These are phyloP conservation scores for Origma solitaria DNA, from an alignment of 2,113 vertebrate species.

Conservation along the genomic window DNA sequence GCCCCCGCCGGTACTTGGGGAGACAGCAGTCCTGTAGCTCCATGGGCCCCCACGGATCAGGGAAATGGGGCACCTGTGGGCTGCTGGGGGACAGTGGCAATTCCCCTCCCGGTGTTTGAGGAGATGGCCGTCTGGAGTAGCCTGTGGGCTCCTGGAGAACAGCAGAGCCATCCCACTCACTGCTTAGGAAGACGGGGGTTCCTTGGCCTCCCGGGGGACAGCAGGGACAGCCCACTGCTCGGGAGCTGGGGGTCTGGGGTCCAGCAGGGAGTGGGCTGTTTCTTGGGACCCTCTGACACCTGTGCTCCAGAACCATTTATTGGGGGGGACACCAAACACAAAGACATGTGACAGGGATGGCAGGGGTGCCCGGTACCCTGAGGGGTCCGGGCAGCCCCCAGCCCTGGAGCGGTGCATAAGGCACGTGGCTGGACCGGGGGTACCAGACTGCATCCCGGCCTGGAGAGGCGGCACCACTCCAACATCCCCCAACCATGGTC, in stretches of 20 bases:
- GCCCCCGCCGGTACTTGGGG: rapidly evolving
- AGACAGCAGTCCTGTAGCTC: background rate
- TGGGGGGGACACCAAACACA: background rate
- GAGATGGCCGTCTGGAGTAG: background rate
- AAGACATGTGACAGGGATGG: too few relatives aligned
- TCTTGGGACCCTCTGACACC: too few relatives aligned
- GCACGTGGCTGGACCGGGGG: background rate
- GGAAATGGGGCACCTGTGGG: too few relatives aligned
- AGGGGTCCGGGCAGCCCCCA: background rate
- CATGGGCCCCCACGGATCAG: background rate
- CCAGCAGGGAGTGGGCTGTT: too few relatives aligned
- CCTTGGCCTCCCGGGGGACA: rapidly evolving
- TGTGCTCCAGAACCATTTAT: background rate
- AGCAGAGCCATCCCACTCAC: too few relatives aligned
- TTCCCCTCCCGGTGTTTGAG: rapidly evolving
- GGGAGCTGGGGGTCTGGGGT: rapidly evolving
- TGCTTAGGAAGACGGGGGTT: rapidly evolving
- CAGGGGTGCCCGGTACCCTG: rapidly evolving
- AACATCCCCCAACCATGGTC: background rate
- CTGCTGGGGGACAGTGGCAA: background rate
- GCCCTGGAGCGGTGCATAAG: background rate
- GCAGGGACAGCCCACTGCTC: rapidly evolving
- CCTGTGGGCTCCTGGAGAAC: background rate
- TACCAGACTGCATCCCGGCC: background rate
- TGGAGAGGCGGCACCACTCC: background rate